A percentile compares a stretch with the other conserved stretches of the same genome.
These are phyloP conservation scores for Calyptommatus sinebrachiatus DNA, from an alignment of 2,113 vertebrate species.

Conservation along the genomic window DNA sequence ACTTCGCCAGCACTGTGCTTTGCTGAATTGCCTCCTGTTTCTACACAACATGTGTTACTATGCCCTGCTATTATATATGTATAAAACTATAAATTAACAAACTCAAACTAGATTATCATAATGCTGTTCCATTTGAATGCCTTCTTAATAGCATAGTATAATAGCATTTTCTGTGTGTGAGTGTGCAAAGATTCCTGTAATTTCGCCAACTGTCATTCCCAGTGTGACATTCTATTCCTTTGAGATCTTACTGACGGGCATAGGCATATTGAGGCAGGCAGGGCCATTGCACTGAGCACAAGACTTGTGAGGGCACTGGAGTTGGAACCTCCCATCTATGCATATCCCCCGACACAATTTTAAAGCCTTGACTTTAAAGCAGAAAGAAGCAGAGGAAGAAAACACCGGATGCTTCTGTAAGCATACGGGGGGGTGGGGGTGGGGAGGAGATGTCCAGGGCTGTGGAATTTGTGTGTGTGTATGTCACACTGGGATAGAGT, in stretches of 20 bases:
- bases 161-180: constrained; percentile 10
- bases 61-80: constrained; percentile 16
- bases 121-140: constrained; percentile 22
- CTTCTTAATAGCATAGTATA: constrained; percentile 21
- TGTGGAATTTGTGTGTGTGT: too few relatives aligned
- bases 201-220: neutral
- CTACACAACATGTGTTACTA: constrained; percentile 18
- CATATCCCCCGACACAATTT: too few relatives aligned
- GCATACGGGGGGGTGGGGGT: too few relatives aligned
- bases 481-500: too few relatives aligned
- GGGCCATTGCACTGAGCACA: too few relatives aligned
- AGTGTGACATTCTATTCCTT: neutral
- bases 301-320: too few relatives aligned
- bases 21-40: constrained; percentile 12
- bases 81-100: constrained; percentile 24
- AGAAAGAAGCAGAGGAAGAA: too few relatives aligned
- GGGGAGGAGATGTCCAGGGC: too few relatives aligned
- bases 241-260: neutral
- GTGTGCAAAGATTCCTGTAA: constrained; percentile 9
- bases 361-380: too few relatives aligned
- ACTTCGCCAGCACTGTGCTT: constrained; percentile 3
- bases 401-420: too few relatives aligned
- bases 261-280: too few relatives aligned
- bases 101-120: constrained; percentile 21
- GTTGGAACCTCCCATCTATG: too few relatives aligned